Conservation (phyloP, 2,797 vertebrate genomes). For the Chiroxiphia lanceolata region DNA sequence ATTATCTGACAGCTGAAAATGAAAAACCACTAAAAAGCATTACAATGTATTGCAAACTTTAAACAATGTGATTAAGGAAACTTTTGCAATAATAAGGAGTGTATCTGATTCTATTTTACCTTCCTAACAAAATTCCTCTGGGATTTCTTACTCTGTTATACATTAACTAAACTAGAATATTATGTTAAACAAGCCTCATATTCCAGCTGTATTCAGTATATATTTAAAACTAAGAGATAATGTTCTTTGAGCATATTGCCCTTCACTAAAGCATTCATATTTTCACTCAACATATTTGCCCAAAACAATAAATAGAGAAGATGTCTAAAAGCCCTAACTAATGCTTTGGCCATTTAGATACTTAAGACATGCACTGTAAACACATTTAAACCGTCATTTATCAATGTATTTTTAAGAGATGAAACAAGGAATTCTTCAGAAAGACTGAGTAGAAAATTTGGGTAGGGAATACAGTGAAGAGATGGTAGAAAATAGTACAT, state of each 20-base stretch:
- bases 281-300: conserved; percentile 32
- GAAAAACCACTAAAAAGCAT: conserved; percentile 78
- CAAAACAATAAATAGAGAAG: conserved; percentile 58
- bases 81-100: conserved; percentile 73
- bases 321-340: neutral
- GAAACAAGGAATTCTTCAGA: neutral
- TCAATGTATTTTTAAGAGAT: neutral
- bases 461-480: neutral
- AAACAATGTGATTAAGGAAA: conserved; percentile 77
- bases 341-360: neutral
- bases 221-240: conserved; percentile 71
- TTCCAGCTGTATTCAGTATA: conserved; percentile 54
- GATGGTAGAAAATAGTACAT: neutral
- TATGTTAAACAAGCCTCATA: conserved; percentile 72
- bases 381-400: neutral
- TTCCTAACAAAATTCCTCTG: conserved; percentile 70
- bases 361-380: neutral
- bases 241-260: conserved; percentile 59
- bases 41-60: conserved; percentile 76
- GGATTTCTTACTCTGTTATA: conserved; percentile 73
- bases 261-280: conserved; percentile 35
- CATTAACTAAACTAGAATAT: conserved; percentile 64
- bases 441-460: neutral
- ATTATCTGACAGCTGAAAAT: conserved; percentile 78
- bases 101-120: conserved; percentile 69